These are phyloP conservation scores for Lithophane leautieri DNA, from an alignment of 2,888 invertebrate species.

Conservation along the genomic window DNA sequence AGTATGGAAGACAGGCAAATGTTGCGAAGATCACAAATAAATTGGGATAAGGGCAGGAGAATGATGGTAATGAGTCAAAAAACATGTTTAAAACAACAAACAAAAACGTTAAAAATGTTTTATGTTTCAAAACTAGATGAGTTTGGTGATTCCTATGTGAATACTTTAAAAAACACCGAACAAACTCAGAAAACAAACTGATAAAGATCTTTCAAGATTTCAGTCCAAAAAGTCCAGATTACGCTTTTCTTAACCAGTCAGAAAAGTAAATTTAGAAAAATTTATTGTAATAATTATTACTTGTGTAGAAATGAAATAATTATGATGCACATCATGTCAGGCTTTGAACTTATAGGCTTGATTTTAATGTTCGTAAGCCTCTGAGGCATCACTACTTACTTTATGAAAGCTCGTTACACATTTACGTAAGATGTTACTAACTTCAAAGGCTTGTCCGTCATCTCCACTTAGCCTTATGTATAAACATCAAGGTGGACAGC, in stretches of 20 bases:
- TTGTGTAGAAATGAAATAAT: background rate
- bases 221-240: background rate
- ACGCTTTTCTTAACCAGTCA: background rate
- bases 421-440: constrained; percentile 22
- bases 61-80: too few species aligned
- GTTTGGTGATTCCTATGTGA: background rate
- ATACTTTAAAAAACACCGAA: background rate
- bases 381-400: constrained; percentile 1
- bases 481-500: constrained; percentile 38
- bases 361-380: background rate
- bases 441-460: constrained; percentile 46
- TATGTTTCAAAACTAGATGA: background rate
- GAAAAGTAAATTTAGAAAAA: background rate
- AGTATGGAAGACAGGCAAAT: too few species aligned
- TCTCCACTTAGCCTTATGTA: constrained; percentile 30
- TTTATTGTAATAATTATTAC: too few species aligned
- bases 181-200: background rate
- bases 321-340: background rate
- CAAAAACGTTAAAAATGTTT: background rate
- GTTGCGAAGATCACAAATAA: too few species aligned
- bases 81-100: too few species aligned
- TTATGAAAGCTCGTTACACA: constrained; percentile 30
- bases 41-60: too few species aligned
- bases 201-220: background rate
- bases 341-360: background rate